Evolutionary conservation across 2,113 vertebrate species (phyloP), one percentile per base, ranked within the genome.

Genomic region (Struthidea cinerea): DNA sequence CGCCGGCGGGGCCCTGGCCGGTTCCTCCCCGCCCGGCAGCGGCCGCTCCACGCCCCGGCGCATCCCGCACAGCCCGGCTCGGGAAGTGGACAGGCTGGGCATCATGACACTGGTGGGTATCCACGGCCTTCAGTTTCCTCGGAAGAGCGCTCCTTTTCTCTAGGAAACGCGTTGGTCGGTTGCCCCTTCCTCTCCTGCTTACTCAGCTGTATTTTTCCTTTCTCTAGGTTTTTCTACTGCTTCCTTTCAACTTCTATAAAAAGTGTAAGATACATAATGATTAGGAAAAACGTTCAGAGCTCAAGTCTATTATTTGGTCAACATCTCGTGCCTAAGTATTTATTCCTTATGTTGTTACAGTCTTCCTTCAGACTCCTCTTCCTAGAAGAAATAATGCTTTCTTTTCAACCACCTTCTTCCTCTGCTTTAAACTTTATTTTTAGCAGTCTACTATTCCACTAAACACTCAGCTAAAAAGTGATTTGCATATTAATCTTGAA

Each of bases 11-110:
- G 98, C 98, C 0, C 87, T 98, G 35, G 98, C 98, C 1, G 98
- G 98, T 32, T 99, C 99, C 33, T 99, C 99, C 11, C 99, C 99
- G 0, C 99, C 98, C 3, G 98, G 98, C 76, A 99, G 99, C 2
- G 99, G 99, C 12, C 98, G 98, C 73, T 99, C 99, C 91, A 99
- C 99, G 7, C 99, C 99, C 1, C 98, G 99, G 39, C 97, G 99
- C 24, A 89, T 98, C 37, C 98, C 99, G 0, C 98, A 98, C 70
- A 99, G 99, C 91, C 99, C 99, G 1, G 99, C 99, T 80, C 97
- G 99, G 79, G 99, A 99, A 26, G 97, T 99, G 89, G 99, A 99
- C 95, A 98, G 99, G 49, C 98, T 99, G 86, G 99, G 98, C 10
- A 97, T 99, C 97, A 99, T 99, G 99, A 99, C 99, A 1, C 96